phyloP scores from a whole-genome alignment of 1,140 invertebrate species.

The Penaeus japonicus region DNA sequence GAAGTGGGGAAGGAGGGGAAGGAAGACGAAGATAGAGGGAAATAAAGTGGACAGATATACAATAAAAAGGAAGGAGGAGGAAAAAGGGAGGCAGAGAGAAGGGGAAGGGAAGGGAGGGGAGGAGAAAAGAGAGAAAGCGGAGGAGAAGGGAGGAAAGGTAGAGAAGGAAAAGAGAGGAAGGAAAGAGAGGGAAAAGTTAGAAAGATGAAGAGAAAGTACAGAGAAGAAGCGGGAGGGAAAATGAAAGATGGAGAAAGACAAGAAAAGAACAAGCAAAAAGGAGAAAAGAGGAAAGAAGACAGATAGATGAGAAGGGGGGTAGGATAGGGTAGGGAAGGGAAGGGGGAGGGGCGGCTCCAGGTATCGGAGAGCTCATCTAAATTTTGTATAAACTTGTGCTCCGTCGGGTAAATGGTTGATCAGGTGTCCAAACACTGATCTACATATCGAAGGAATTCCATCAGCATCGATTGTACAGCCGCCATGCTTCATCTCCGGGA shows the following conservation, averaged over 20 bases:
- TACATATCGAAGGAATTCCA: constrained; percentile 28
- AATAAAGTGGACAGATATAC: too few species aligned
- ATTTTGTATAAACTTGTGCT: background rate
- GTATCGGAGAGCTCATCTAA: background rate
- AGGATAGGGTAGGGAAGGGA: background rate
- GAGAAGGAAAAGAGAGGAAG: background rate
- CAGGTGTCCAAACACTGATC: constrained; percentile 34
- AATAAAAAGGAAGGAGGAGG: too few species aligned
- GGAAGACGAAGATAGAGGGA: too few species aligned
- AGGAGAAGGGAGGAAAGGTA: background rate
- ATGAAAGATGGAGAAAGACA: too few species aligned
- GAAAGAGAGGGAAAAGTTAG: background rate
- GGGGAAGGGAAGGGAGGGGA: background rate
- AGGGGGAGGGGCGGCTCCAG: background rate
- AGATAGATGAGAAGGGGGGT: background rate
- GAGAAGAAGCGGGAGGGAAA: background rate
- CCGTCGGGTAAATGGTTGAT: constrained; percentile 33
- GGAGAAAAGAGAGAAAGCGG: background rate
- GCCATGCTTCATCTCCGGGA: too few species aligned
- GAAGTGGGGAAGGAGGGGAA: too few species aligned
- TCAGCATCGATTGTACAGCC: too few species aligned
- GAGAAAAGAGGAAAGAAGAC: background rate
- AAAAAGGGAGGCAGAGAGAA: background rate
- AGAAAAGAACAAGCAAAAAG: background rate
- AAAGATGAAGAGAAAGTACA: too few species aligned